These are phyloP conservation scores for Drosophila virilis DNA, from an alignment of 1,140 invertebrate genomes.

Conservation along the genomic window DNA sequence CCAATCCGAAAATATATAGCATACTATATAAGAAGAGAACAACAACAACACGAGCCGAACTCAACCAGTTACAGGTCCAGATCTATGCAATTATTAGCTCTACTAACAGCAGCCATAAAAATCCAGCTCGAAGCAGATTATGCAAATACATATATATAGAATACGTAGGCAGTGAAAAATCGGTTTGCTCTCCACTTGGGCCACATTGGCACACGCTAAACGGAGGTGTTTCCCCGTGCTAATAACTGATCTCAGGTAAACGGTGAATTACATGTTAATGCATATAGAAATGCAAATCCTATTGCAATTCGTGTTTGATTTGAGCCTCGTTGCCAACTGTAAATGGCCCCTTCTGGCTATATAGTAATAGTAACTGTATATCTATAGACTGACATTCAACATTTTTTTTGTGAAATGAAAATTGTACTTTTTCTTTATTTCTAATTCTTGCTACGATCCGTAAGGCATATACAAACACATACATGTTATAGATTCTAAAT, in stretches of 20 bases:
- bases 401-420: too few relatives aligned
- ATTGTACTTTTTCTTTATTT: too few relatives aligned
- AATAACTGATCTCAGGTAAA: neutral
- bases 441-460: too few relatives aligned
- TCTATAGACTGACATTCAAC: neutral
- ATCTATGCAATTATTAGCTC: slow-evolving; percentile 1
- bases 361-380: neutral
- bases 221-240: slow-evolving; percentile 1
- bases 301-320: neutral
- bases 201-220: too few relatives aligned
- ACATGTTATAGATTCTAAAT: too few relatives aligned
- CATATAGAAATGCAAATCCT: neutral
- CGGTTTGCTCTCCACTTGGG: neutral
- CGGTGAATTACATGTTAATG: neutral
- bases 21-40: neutral
- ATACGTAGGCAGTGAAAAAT: neutral
- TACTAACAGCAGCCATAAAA: neutral
- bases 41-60: neutral
- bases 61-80: neutral
- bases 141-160: neutral
- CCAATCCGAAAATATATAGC: slow-evolving; percentile 1
- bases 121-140: neutral
- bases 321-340: too few relatives aligned
- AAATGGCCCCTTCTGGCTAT: neutral
- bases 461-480: too few relatives aligned